These are phyloP conservation scores for Drosophila eugracilis DNA, from an alignment of 1,140 invertebrate genomes.

Conservation along the genomic window DNA sequence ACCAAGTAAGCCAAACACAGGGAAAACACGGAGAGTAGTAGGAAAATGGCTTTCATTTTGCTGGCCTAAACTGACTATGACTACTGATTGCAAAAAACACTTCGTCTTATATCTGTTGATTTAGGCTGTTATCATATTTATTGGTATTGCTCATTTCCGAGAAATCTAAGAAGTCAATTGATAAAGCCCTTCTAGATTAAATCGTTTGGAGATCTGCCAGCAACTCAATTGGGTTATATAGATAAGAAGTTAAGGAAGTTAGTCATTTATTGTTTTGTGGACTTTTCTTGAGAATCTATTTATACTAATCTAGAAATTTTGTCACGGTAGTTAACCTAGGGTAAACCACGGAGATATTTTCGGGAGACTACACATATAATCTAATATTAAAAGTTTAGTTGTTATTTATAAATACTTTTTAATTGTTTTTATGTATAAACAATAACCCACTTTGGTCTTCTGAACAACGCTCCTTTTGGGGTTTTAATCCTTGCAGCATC, in stretches of 20 bases:
- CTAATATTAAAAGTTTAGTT: no score
- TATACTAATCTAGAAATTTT: conserved; percentile 12
- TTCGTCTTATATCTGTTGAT: conserved; percentile 16
- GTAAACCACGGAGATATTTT: no score
- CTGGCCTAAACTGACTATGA: conserved; percentile 2
- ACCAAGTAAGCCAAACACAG: conserved; percentile 7
- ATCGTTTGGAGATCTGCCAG: background rate
- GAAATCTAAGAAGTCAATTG: no score
- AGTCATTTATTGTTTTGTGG: conserved; percentile 19
- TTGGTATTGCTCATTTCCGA: no score
- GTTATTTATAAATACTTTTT: no score
- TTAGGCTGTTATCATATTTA: conserved; percentile 7
- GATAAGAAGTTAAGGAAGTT: conserved; percentile 12
- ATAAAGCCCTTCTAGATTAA: conserved; percentile 11
- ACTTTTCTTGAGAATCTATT: no score
- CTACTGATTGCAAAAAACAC: background rate
- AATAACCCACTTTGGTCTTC: no score
- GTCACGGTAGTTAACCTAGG: background rate
- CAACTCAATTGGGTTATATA: background rate
- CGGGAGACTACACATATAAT: no score
- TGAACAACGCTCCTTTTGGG: no score
- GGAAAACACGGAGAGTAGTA: conserved; percentile 12
- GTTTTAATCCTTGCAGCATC: no score
- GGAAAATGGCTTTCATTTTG: conserved; percentile 30
- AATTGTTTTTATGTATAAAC: no score